These are phyloP conservation scores for Cercopithecus diana DNA, from an alignment of 2,797 vertebrate genomes.

Conservation along the genomic window DNA sequence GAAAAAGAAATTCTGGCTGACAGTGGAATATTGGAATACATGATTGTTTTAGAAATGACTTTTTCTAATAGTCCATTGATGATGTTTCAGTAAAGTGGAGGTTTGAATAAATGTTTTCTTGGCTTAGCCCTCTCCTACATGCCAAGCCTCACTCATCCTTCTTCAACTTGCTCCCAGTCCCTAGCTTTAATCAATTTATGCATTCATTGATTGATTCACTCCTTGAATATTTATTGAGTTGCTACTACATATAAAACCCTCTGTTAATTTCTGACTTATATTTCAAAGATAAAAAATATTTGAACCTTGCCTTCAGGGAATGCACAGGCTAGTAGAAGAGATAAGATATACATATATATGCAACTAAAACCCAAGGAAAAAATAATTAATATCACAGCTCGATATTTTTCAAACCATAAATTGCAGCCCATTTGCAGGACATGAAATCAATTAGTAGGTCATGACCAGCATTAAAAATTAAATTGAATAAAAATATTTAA, in stretches of 20 bases:
- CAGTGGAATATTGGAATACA: background rate
- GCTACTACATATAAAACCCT: background rate
- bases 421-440: background rate
- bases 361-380: background rate
- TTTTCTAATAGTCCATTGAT: background rate
- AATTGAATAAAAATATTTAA: background rate
- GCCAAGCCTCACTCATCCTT: background rate
- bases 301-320: background rate
- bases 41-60: background rate
- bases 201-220: background rate
- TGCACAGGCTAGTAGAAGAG: background rate
- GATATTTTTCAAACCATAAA: constrained; percentile 12
- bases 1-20: background rate
- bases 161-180: background rate
- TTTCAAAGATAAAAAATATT: constrained; percentile 10
- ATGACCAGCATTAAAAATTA: background rate
- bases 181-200: background rate
- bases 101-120: background rate
- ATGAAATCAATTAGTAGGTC: background rate
- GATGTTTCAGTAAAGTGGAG: background rate
- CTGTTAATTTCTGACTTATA: background rate
- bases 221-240: background rate
- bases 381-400: background rate
- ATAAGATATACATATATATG: background rate
- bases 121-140: background rate